Evolutionary conservation across 2,113 vertebrate genomes (phyloP).

Genomic region (Plecturocebus donacophilus): DNA sequence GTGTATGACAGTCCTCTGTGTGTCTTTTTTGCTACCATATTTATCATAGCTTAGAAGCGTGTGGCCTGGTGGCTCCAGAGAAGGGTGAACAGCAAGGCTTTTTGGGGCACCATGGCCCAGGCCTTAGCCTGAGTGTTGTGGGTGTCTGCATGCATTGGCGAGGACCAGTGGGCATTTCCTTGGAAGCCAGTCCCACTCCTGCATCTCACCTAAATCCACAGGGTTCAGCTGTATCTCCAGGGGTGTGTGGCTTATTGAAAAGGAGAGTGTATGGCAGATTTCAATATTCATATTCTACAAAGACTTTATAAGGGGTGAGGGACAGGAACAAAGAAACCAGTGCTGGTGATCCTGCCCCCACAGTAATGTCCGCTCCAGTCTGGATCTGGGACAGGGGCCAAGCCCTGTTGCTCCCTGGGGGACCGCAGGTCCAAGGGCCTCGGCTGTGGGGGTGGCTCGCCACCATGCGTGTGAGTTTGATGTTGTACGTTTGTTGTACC

Average conservation of each 20-base stretch:
- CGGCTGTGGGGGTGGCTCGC: accelerated
- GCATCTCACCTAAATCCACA: not conserved
- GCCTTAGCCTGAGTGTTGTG: not conserved
- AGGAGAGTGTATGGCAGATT: not conserved
- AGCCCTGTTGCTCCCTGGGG: no score
- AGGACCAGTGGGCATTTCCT: not conserved
- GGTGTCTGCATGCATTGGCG: not conserved
- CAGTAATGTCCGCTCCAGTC: not conserved
- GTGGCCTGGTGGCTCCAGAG: conserved; percentile 70
- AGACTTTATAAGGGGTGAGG: accelerated
- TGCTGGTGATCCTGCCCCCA: not conserved
- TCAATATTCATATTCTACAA: no score
- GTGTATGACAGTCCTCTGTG: conserved; percentile 72
- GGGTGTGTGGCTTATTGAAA: not conserved
- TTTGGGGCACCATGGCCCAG: conserved; percentile 65
- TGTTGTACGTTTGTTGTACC: accelerated
- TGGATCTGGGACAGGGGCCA: not conserved
- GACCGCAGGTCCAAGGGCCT: accelerated
- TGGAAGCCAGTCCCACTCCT: not conserved
- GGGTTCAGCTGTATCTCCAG: not conserved
- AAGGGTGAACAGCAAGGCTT: conserved; percentile 50
- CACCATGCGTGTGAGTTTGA: accelerated
- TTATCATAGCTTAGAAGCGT: conserved; percentile 66
- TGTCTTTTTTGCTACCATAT: conserved; percentile 53
- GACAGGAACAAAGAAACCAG: accelerated